Percentiles rank a stretch among this genome's conserved stretches.
Evolutionary conservation across 2,888 invertebrate genomes (phyloP).

Genomic region (Orthosia gothica): DNA sequence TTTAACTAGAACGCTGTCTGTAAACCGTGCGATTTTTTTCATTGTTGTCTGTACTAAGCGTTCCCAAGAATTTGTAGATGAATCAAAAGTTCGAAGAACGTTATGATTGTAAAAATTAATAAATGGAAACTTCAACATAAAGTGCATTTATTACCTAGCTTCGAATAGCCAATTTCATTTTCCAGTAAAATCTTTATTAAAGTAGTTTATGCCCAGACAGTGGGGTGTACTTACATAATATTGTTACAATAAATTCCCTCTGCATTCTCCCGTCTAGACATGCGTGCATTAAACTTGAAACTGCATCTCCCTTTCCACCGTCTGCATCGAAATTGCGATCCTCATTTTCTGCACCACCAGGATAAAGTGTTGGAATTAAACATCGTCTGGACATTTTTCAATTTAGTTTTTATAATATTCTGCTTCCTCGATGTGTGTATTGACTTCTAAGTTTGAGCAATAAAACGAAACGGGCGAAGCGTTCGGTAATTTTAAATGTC

Average conservation of each 20-base stretch:
- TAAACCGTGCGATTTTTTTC: conserved; percentile 57
- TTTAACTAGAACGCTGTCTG: conserved; percentile 38
- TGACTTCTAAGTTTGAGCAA: conserved; percentile 58
- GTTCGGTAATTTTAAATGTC: conserved; percentile 64
- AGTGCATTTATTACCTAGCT: conserved; percentile 25
- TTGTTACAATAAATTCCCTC: conserved; percentile 63
- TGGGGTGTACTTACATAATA: conserved; percentile 53
- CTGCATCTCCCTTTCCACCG: conserved; percentile 59
- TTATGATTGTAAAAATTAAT: conserved; percentile 33
- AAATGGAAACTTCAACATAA: conserved; percentile 16
- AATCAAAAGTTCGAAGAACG: conserved; percentile 53
- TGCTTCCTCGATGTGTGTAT: conserved; percentile 58
- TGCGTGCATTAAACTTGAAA: conserved; percentile 74
- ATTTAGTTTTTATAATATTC: conserved; percentile 62
- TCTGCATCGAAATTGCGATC: conserved; percentile 64
- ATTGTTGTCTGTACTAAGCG: conserved; percentile 60
- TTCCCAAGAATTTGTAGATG: conserved; percentile 54
- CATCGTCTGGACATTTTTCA: conserved; percentile 70
- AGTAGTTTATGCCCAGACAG: conserved; percentile 43
- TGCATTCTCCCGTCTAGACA: conserved; percentile 77
- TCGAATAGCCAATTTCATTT: conserved; percentile 45
- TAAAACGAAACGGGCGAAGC: conserved; percentile 64
- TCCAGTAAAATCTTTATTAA: conserved; percentile 44
- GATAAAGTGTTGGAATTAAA: conserved; percentile 53
- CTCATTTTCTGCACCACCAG: conserved; percentile 55